Conservation (phyloP, 2,888 invertebrate genomes). For the Polietes domitor region DNA sequence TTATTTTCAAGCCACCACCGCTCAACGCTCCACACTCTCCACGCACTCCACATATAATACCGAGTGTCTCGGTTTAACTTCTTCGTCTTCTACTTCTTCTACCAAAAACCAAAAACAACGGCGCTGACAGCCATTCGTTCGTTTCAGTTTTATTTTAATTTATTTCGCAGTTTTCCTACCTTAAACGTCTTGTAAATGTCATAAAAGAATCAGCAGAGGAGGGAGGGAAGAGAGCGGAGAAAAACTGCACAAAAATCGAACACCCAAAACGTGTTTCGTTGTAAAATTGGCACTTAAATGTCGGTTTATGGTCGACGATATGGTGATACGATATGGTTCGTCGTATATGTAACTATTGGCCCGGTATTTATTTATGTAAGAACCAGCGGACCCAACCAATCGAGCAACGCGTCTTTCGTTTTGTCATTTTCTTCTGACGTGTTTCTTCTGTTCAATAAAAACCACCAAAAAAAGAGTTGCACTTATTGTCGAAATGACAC, state of each 20-base stretch:
- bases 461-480: neutral
- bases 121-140: neutral
- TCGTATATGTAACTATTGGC: neutral
- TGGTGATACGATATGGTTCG: neutral
- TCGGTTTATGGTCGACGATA: constrained; percentile 21
- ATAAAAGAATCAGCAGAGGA: neutral
- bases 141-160: neutral
- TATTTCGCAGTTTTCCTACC: neutral
- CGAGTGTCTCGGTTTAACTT: neutral
- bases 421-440: neutral
- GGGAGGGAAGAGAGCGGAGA: neutral
- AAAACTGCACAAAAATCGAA: neutral
- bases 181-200: neutral
- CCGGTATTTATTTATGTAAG: neutral
- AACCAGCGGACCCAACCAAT: neutral
- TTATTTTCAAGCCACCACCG: neutral
- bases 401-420: neutral
- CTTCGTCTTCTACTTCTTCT: neutral
- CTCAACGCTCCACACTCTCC: neutral
- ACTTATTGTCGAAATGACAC: neutral
- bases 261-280: neutral
- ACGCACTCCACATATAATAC: neutral
- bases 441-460: neutral
- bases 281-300: constrained; percentile 12
- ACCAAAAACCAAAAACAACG: neutral